Conservation (phyloP, 92 coral and sea anemone genomes). For the Ricordea florida region DNA sequence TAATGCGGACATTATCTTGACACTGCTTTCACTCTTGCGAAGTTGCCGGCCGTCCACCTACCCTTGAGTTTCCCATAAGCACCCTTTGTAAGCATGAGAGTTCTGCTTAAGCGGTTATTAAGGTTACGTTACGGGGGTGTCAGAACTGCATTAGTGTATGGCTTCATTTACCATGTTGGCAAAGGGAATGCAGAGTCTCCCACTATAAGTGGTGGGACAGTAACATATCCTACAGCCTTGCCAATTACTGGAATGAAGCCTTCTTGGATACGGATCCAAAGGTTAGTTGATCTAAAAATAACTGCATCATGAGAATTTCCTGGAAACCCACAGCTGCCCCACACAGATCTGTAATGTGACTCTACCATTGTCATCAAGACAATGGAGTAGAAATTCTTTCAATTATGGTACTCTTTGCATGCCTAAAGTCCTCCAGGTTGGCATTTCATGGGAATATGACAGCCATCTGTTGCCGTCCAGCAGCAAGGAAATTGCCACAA, state of each 20-base stretch:
- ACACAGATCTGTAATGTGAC: background rate
- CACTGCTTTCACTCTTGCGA: constrained; percentile 45
- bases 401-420: background rate
- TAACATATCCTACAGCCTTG: constrained; percentile 13
- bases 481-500: constrained; percentile 56
- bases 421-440: background rate
- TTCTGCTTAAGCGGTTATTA: constrained; percentile 6
- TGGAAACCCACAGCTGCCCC: background rate
- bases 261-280: constrained; percentile 28
- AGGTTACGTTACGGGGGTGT: constrained; percentile 12
- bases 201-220: constrained; percentile 9
- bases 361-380: background rate
- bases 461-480: constrained; percentile 45
- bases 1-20: constrained; percentile 24
- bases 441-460: constrained; percentile 33
- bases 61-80: constrained; percentile 37
- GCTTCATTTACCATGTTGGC: constrained; percentile 32
- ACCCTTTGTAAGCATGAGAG: constrained; percentile 19
- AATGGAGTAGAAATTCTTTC: background rate
- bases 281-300: constrained; percentile 31
- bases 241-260: constrained; percentile 18
- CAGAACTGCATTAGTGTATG: constrained; percentile 24
- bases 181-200: constrained; percentile 33
- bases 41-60: constrained; percentile 50
- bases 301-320: constrained; percentile 48